Evolutionary conservation across 1,140 invertebrate genomes (phyloP).

Genomic region (Orchesella cincta): DNA sequence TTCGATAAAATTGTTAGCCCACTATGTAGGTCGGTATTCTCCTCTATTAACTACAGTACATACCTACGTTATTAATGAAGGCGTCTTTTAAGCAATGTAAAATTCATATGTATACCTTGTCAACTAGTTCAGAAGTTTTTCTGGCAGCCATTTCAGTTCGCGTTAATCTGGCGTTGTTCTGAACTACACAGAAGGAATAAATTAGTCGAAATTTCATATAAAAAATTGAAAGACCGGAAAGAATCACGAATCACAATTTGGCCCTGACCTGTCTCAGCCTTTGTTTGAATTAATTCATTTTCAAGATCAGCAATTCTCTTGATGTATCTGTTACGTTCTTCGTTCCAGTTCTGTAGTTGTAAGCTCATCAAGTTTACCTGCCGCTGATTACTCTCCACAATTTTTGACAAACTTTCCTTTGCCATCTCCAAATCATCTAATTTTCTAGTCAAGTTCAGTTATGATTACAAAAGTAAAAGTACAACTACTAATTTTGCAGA

Average conservation of each 20-base stretch:
- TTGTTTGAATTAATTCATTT: background rate
- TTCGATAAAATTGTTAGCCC: constrained; percentile 24
- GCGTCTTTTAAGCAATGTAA: background rate
- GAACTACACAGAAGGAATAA: constrained; percentile 7
- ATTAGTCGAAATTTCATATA: background rate
- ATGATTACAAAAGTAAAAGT: no score
- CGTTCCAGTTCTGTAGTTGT: background rate
- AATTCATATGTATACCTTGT: constrained; percentile 14
- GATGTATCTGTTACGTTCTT: background rate
- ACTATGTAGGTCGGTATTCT: constrained; percentile 31
- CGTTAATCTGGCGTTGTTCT: constrained; percentile 6
- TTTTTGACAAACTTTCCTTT: background rate
- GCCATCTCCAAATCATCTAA: constrained; percentile 17
- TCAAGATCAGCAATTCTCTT: constrained; percentile 25
- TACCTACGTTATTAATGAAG: background rate
- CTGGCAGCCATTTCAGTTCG: background rate
- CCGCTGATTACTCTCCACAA: constrained; percentile 16
- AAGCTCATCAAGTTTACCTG: constrained; percentile 1
- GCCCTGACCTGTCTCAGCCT: background rate
- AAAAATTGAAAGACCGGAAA: background rate
- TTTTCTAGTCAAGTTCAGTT: background rate
- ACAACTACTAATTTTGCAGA: no score
- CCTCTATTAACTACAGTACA: constrained; percentile 17
- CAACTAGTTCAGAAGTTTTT: background rate
- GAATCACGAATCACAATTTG: background rate